These are phyloP conservation scores for Ophioderma brevispina DNA, from an alignment of 35 echinoderm and acorn worm genomes.

Conservation along the genomic window DNA sequence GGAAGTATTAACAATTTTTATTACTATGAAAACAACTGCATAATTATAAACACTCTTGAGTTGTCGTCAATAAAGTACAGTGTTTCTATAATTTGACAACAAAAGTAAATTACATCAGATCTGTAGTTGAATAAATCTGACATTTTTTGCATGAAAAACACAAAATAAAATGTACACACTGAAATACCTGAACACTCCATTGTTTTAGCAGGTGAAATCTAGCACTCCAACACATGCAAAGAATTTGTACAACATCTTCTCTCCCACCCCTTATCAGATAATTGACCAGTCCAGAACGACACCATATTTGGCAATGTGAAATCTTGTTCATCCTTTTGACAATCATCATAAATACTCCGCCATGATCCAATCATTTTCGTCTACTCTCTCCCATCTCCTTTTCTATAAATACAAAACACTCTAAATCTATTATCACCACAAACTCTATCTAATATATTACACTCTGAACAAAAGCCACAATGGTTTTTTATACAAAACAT, in stretches of 20 bases:
- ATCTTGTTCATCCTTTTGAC: too few relatives aligned
- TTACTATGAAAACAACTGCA: neutral
- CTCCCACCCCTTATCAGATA: neutral
- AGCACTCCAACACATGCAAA: neutral
- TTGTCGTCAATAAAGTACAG: neutral
- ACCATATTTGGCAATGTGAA: neutral
- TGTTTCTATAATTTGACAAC: neutral
- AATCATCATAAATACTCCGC: too few relatives aligned
- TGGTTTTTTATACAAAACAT: too few relatives aligned
- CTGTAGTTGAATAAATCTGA: neutral
- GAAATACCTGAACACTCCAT: slow-evolving; percentile 13
- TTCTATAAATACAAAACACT: too few relatives aligned
- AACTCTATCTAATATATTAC: too few relatives aligned
- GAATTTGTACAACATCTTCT: neutral
- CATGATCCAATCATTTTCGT: neutral
- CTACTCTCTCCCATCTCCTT: neutral
- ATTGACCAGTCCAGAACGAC: neutral
- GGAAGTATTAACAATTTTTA: neutral
- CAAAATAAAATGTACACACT: neutral
- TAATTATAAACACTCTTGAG: neutral
- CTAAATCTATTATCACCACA: too few relatives aligned
- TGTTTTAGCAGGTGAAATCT: neutral
- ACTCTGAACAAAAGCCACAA: too few relatives aligned
- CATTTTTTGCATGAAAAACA: neutral
- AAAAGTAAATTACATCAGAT: neutral